Conservation (phyloP, 2,888 invertebrate species). For the Drosophila affinis region DNA sequence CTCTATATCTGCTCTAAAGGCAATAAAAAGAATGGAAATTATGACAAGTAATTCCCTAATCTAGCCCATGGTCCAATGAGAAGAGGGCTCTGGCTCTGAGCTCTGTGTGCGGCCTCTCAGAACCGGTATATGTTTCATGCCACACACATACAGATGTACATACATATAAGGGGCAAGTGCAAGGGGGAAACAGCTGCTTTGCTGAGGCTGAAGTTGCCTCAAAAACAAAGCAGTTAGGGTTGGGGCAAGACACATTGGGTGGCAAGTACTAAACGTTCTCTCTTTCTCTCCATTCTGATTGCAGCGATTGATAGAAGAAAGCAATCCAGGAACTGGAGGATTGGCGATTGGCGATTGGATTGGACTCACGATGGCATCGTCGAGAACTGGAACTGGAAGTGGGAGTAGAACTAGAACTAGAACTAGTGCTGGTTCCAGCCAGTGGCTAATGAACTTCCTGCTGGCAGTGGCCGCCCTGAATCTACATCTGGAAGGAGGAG, state of each 20-base stretch:
- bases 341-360: slow-evolving; percentile 10
- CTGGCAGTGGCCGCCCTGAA: slow-evolving; percentile 33
- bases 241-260: slow-evolving; percentile 6
- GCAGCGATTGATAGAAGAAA: slow-evolving; percentile 14
- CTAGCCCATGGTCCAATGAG: not conserved
- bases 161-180: not conserved
- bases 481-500: slow-evolving; percentile 6
- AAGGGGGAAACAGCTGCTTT: not conserved
- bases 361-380: slow-evolving; percentile 9
- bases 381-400: slow-evolving; percentile 7
- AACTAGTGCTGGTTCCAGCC: slow-evolving; percentile 13
- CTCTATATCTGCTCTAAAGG: no score
- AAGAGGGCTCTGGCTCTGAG: not conserved
- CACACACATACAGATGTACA: not conserved
- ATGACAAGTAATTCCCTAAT: not conserved
- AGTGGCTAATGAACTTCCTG: slow-evolving; percentile 14
- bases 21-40: not conserved
- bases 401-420: slow-evolving; percentile 7
- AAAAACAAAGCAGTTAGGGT: not conserved
- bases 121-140: slow-evolving; percentile 1
- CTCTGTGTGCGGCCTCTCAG: not conserved
- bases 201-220: not conserved
- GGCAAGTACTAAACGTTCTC: slow-evolving; percentile 15
- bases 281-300: slow-evolving; percentile 2
- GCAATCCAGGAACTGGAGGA: slow-evolving; percentile 1